These are phyloP conservation scores for Phrynosoma platyrhinos DNA, from an alignment of 2,113 vertebrate genomes.

Conservation along the genomic window DNA sequence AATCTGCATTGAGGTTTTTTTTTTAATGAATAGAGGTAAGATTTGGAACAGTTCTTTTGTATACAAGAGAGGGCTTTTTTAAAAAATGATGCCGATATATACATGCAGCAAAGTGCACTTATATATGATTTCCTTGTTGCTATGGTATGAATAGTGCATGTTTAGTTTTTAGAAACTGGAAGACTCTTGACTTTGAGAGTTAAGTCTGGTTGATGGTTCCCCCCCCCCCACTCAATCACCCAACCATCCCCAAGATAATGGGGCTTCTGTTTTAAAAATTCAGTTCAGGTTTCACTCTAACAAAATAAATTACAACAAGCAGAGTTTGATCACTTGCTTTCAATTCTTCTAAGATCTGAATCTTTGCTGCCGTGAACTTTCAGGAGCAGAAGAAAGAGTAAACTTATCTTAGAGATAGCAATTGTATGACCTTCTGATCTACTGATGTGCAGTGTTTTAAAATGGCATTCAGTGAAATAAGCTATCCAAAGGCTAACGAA, in stretches of 20 bases:
- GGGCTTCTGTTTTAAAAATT: constrained; percentile 22
- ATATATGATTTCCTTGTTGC: neutral
- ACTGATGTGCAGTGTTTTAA: neutral
- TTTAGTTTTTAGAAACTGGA: neutral
- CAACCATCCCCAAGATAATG: neutral
- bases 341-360: neutral
- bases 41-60: too few species aligned
- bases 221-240: too few species aligned
- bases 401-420: neutral
- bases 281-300: neutral
- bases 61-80: neutral
- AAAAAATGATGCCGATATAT: neutral
- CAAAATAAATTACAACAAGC: constrained; percentile 12
- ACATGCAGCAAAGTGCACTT: neutral
- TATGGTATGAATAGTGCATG: neutral
- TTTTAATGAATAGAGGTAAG: neutral
- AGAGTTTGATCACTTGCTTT: constrained; percentile 4
- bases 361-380: neutral
- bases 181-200: neutral
- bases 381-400: neutral
- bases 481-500: neutral
- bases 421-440: neutral
- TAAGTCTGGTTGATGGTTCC: too few species aligned
- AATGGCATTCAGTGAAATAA: neutral
- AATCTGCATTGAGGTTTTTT: neutral